Percentiles rank a stretch among this genome's conserved stretches.
Evolutionary conservation across 2,113 vertebrate species (phyloP).

Genomic region (Eclectus roratus): DNA sequence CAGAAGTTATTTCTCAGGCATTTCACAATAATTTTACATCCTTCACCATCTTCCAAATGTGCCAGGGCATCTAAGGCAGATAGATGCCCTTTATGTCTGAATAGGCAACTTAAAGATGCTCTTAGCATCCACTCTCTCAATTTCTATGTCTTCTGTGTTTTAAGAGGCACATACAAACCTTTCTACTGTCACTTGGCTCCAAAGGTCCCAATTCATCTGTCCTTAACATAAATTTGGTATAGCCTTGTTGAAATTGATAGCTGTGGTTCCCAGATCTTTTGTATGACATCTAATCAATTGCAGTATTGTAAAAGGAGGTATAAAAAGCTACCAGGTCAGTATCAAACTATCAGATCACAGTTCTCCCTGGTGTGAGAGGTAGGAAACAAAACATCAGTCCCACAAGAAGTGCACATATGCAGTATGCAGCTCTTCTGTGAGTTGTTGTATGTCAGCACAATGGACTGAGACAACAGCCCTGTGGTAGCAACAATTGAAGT

Average conservation of each 20-base stretch:
- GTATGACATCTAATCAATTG: neutral
- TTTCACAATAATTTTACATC: neutral
- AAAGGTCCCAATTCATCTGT: neutral
- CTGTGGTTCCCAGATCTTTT: neutral
- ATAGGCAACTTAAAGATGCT: neutral
- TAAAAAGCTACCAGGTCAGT: neutral
- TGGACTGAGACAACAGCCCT: neutral
- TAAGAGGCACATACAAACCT: neutral
- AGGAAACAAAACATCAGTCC: neutral
- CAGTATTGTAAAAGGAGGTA: neutral
- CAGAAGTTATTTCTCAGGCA: neutral
- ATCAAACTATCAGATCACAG: neutral
- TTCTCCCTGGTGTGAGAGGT: neutral
- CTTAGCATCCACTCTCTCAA: neutral
- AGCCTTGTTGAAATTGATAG: neutral
- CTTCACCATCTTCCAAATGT: neutral
- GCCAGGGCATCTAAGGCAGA: neutral
- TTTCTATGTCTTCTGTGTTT: neutral
- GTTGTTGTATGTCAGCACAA: accelerated
- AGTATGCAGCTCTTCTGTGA: neutral
- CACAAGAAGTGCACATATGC: neutral
- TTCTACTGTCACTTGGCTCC: neutral
- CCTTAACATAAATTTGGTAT: neutral
- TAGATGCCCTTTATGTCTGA: neutral
- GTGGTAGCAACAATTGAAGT: neutral